Conservation (phyloP, 2,888 invertebrate genomes). For the Aethes cnicana region DNA sequence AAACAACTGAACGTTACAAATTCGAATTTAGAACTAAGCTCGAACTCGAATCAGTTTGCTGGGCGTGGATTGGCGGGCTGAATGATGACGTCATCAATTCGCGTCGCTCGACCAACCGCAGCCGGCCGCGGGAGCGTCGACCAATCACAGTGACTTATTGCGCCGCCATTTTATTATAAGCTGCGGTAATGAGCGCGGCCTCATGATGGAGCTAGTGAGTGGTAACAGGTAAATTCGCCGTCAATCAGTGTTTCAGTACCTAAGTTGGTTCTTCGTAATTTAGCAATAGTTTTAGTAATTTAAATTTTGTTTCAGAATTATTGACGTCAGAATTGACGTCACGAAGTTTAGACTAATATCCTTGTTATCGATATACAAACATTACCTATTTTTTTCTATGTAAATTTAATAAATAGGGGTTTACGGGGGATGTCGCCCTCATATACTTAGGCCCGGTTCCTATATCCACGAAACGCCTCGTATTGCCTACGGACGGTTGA, state of each 20-base stretch:
- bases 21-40: constrained; percentile 60
- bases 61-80: constrained; percentile 67
- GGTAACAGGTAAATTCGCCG: not conserved
- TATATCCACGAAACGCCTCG: no score
- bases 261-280: not conserved
- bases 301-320: no score
- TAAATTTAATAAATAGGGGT: no score
- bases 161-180: constrained; percentile 24
- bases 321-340: no score
- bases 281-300: no score
- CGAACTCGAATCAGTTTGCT: constrained; percentile 70
- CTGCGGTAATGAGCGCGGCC: constrained; percentile 22
- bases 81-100: constrained; percentile 76
- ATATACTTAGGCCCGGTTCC: no score
- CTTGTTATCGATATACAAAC: no score
- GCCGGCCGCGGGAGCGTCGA: constrained; percentile 40
- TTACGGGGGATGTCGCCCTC: no score
- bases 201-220: constrained; percentile 4
- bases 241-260: no score
- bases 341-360: no score
- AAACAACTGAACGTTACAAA: constrained; percentile 53
- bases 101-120: constrained; percentile 67
- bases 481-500: no score
- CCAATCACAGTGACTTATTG: constrained; percentile 32
- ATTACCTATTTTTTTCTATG: no score